phyloP scores from a whole-genome alignment of 1,140 invertebrate genomes.

The Helicoverpa armigera region DNA sequence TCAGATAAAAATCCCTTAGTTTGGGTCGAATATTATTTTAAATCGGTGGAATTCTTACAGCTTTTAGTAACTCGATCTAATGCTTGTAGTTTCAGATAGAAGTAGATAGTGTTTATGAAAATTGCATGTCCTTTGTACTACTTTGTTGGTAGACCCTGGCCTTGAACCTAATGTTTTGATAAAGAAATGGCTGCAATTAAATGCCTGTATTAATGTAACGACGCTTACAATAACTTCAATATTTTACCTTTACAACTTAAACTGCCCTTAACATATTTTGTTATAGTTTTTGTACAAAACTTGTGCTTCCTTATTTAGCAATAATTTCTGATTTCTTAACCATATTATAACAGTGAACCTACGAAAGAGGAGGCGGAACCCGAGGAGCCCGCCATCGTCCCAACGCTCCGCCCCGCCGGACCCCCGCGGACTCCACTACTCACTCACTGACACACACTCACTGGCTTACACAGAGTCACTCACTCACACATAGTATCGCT shows the following conservation, averaged over 20 bases:
- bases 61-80: slow-evolving; percentile 14
- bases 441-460: slow-evolving; percentile 63
- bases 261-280: slow-evolving; percentile 2
- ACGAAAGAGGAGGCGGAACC: slow-evolving; percentile 68
- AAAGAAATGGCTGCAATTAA: too few species aligned
- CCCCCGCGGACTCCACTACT: slow-evolving; percentile 68
- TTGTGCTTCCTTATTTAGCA: background rate
- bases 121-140: background rate
- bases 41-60: background rate
- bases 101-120: background rate
- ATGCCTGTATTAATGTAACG: background rate
- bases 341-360: slow-evolving; percentile 59
- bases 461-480: background rate
- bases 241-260: background rate
- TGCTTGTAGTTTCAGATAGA: background rate
- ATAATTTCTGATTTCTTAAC: background rate
- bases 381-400: slow-evolving; percentile 75
- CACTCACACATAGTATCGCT: background rate
- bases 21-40: background rate
- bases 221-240: slow-evolving; percentile 8
- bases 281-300: too few species aligned
- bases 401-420: slow-evolving; percentile 68
- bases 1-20: background rate
- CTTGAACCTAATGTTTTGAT: too few species aligned
- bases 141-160: too few species aligned